These are phyloP conservation scores for Rhegmatorhina hoffmannsi DNA, from an alignment of 2,113 vertebrate species.

Conservation along the genomic window DNA sequence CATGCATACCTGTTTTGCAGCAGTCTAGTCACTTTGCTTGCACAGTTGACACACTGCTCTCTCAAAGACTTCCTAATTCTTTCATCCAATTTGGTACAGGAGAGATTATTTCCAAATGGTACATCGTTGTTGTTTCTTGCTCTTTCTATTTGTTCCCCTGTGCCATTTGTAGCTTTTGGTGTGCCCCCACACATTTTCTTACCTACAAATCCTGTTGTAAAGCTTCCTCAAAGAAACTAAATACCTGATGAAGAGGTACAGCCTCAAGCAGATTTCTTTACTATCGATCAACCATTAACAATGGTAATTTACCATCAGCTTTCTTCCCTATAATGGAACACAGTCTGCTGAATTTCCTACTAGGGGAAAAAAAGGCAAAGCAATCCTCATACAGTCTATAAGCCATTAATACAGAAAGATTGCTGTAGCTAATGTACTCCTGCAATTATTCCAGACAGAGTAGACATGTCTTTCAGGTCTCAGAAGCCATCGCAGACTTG, in stretches of 20 bases:
- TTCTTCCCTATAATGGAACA: background rate
- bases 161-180: constrained; percentile 36
- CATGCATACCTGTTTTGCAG: constrained; percentile 70
- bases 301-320: background rate
- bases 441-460: constrained; percentile 19
- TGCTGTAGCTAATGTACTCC: background rate
- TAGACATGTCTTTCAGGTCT: constrained; percentile 9
- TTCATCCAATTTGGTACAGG: constrained; percentile 17
- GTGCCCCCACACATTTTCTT: constrained; percentile 77
- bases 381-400: background rate
- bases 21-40: background rate
- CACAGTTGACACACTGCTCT: background rate
- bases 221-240: constrained; percentile 1
- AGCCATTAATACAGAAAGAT: constrained; percentile 36
- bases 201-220: background rate
- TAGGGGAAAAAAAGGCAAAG: background rate
- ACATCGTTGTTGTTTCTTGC: background rate
- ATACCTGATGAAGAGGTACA: background rate
- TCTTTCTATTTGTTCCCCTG: background rate
- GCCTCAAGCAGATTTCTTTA: background rate
- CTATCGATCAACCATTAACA: background rate
- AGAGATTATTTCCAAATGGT: constrained; percentile 14
- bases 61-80: constrained; percentile 27
- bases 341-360: constrained; percentile 28
- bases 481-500: constrained; percentile 4